Percentiles rank a stretch among this genome's conserved stretches.
Conservation (phyloP, 2,888 invertebrate species). For the Drosophila planitibia region DNA sequence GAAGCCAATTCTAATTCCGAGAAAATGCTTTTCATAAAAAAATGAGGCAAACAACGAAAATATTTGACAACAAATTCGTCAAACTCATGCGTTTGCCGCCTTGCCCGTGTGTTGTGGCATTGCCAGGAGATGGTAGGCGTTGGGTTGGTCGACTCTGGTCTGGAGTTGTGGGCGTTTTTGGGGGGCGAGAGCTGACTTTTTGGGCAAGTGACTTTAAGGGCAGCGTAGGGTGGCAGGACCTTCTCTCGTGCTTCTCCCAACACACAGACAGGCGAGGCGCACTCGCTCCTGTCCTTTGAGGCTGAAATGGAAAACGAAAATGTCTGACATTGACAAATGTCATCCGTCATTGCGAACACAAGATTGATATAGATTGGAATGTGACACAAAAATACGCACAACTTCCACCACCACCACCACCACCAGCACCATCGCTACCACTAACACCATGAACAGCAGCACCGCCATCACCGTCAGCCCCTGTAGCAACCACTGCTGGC, state of each 20-base stretch:
- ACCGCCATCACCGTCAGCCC: slow-evolving; percentile 32
- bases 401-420: slow-evolving; percentile 57
- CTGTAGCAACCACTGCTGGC: slow-evolving; percentile 47
- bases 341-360: slow-evolving; percentile 86
- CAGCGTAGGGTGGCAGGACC: slow-evolving; percentile 30
- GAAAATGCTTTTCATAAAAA: slow-evolving; percentile 75
- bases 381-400: slow-evolving; percentile 85
- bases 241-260: slow-evolving; percentile 23
- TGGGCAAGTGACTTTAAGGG: slow-evolving; percentile 72
- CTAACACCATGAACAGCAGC: slow-evolving; percentile 11
- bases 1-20: slow-evolving; percentile 75
- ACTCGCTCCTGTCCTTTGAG: slow-evolving; percentile 70
- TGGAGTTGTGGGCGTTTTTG: slow-evolving; percentile 34
- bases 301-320: slow-evolving; percentile 84
- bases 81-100: slow-evolving; percentile 72
- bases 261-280: slow-evolving; percentile 33
- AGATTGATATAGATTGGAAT: slow-evolving; percentile 86
- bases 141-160: slow-evolving; percentile 5
- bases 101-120: slow-evolving; percentile 36
- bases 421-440: slow-evolving; percentile 30
- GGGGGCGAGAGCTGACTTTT: slow-evolving; percentile 48
- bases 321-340: slow-evolving; percentile 86
- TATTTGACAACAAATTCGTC: slow-evolving; percentile 82
- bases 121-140: slow-evolving; percentile 25
- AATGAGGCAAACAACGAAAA: slow-evolving; percentile 72